Conservation (phyloP, 2,797 vertebrate genomes). For the Sarcoramphus papa region DNA sequence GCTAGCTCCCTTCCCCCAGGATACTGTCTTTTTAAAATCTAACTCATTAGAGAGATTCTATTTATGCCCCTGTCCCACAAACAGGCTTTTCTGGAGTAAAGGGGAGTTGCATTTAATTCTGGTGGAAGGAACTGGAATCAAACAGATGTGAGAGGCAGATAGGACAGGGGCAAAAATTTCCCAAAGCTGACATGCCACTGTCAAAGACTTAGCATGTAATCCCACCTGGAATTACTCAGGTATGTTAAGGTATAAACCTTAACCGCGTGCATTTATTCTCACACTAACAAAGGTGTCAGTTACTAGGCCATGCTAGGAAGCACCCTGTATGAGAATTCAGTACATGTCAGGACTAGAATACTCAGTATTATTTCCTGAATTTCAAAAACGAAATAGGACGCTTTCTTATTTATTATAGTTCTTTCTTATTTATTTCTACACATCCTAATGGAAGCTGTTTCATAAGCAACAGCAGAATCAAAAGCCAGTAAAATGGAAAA, state of each 20-base stretch:
- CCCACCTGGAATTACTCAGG: background rate
- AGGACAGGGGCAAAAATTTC: background rate
- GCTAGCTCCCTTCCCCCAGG: background rate
- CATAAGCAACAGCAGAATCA: background rate
- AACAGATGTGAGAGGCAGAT: background rate
- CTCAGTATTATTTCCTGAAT: background rate
- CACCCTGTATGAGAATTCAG: background rate
- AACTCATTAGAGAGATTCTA: background rate
- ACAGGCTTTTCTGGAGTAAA: background rate
- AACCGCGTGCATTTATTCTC: background rate
- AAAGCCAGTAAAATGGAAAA: background rate
- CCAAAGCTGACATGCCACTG: background rate
- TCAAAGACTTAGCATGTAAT: background rate
- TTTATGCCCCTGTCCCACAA: background rate
- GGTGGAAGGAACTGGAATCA: background rate
- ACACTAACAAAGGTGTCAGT: background rate
- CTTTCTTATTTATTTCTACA: background rate
- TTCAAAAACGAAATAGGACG: background rate
- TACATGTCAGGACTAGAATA: background rate
- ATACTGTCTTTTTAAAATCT: background rate
- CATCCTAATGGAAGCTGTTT: background rate
- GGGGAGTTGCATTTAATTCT: background rate
- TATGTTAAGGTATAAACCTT: background rate
- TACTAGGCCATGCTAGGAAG: background rate
- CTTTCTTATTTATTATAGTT: background rate